phyloP scores from a whole-genome alignment of 2,797 vertebrate species.

The Linurgus olivaceus region DNA sequence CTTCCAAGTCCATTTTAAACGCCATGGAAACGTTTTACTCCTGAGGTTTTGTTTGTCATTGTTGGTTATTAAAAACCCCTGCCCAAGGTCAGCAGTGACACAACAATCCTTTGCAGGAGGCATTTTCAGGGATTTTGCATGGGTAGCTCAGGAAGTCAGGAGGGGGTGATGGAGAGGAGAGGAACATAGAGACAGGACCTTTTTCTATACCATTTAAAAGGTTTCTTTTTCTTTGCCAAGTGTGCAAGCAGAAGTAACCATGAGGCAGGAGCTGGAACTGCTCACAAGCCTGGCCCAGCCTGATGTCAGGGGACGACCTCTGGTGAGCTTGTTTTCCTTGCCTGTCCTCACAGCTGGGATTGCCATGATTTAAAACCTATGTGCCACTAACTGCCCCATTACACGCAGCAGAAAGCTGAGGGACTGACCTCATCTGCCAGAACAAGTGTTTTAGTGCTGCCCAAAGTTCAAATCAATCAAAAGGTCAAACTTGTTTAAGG shows the following conservation, averaged over 20 bases:
- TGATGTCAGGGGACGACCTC: neutral
- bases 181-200: rapidly evolving
- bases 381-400: neutral
- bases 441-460: neutral
- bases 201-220: neutral
- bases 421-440: neutral
- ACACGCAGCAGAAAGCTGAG: neutral
- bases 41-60: neutral
- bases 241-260: neutral
- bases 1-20: slow-evolving; percentile 18
- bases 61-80: neutral
- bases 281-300: neutral
- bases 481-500: slow-evolving; percentile 45
- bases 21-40: neutral
- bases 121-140: neutral
- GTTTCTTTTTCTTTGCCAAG: neutral
- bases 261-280: neutral
- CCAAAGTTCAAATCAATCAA: slow-evolving; percentile 21
- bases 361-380: neutral
- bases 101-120: neutral
- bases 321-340: neutral
- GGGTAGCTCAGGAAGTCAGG: neutral
- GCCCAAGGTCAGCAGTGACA: neutral
- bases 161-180: neutral
- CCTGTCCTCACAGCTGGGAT: neutral